Evolutionary conservation across 2,888 invertebrate species (phyloP).

Genomic region (Brachyopa scutellaris): DNA sequence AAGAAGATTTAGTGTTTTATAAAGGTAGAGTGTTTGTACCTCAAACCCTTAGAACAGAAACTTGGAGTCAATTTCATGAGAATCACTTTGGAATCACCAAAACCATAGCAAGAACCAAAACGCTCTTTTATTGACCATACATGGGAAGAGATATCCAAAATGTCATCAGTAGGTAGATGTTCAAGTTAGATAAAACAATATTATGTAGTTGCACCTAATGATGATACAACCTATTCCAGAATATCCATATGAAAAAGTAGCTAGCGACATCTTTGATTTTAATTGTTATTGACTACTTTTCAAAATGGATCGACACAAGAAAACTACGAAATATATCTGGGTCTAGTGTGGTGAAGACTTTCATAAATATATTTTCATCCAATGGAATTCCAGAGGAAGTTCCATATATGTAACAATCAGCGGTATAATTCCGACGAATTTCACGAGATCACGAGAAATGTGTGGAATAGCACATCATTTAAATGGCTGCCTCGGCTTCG

Average conservation of each 20-base stretch:
- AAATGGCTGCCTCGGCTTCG: no score
- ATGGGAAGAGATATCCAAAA: conserved; percentile 11
- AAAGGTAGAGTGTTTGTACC: conserved; percentile 9
- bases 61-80: not conserved
- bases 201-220: not conserved
- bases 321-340: not conserved
- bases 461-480: no score
- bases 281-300: conserved; percentile 12
- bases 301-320: conserved; percentile 17
- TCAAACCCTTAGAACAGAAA: not conserved
- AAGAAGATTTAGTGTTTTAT: conserved; percentile 1
- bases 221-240: not conserved
- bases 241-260: not conserved
- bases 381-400: conserved; percentile 14
- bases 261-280: not conserved
- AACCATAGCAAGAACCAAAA: conserved; percentile 11
- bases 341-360: not conserved
- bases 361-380: conserved; percentile 13
- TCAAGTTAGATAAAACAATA: not conserved
- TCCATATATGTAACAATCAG: not conserved
- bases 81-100: conserved; percentile 24
- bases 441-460: no score
- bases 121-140: not conserved
- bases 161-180: not conserved
- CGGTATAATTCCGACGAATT: conserved; percentile 9